Conservation (phyloP, 2,797 vertebrate genomes). For the Botia kubotai region DNA sequence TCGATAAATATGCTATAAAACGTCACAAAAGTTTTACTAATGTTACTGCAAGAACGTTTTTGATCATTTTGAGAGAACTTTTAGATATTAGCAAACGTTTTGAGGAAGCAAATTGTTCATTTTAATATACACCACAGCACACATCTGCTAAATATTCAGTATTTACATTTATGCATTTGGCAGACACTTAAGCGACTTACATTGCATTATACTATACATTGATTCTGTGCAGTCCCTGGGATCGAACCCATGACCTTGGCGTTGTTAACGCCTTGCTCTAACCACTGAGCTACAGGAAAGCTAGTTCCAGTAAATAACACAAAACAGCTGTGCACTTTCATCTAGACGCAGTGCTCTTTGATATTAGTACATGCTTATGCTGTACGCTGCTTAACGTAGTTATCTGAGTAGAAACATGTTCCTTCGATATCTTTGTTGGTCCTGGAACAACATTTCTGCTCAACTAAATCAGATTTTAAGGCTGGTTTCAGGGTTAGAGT, state of each 20-base stretch:
- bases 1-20: too few species aligned
- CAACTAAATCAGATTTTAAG: background rate
- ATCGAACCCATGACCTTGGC: too few species aligned
- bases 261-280: too few species aligned
- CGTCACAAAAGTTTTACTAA: too few species aligned
- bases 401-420: background rate
- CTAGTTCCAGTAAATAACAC: constrained; percentile 13
- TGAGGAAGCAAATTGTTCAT: background rate
- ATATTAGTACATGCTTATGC: background rate
- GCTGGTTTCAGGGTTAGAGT: background rate
- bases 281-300: too few species aligned
- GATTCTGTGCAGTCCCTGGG: too few species aligned
- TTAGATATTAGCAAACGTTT: too few species aligned
- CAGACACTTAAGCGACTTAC: too few species aligned
- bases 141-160: background rate
- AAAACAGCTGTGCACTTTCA: constrained; percentile 1
- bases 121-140: background rate
- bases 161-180: too few species aligned
- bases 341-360: background rate
- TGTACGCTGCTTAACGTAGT: constrained; percentile 14
- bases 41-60: too few species aligned
- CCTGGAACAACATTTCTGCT: background rate
- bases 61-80: too few species aligned
- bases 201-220: too few species aligned
- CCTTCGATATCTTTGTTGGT: background rate